Evolutionary conservation across 2,888 invertebrate genomes (phyloP).

Genomic region (Lithosia quadra): DNA sequence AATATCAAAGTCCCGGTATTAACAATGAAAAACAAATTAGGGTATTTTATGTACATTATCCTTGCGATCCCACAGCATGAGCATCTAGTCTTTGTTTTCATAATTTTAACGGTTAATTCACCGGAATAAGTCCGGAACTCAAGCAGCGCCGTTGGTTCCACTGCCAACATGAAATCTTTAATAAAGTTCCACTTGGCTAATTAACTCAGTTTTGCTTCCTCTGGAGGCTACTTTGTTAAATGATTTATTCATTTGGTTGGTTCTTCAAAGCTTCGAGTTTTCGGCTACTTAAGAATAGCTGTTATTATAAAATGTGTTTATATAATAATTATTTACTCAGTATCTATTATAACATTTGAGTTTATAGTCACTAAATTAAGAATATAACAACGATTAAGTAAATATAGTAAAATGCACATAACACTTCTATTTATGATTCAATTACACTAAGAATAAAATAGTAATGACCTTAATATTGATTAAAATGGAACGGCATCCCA

Average conservation of each 20-base stretch:
- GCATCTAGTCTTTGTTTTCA: conserved; percentile 41
- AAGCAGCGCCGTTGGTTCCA: conserved; percentile 36
- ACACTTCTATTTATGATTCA: no score
- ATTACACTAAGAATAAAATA: no score
- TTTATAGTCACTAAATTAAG: neutral
- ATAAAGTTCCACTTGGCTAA: conserved; percentile 51
- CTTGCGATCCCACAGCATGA: neutral
- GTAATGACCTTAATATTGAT: no score
- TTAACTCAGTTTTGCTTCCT: conserved; percentile 44
- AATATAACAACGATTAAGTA: no score
- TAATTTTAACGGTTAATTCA: conserved; percentile 57
- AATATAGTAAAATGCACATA: no score
- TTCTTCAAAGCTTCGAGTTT: neutral
- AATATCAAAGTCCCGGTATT: neutral
- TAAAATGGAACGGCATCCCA: no score
- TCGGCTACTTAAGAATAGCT: neutral
- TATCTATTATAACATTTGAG: neutral
- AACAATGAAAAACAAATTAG: neutral
- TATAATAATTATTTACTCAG: neutral
- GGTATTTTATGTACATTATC: neutral
- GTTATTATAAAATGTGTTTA: neutral
- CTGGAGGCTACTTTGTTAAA: conserved; percentile 1
- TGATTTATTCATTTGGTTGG: conserved; percentile 11
- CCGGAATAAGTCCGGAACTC: conserved; percentile 53
- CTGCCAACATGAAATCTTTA: conserved; percentile 52